Evolutionary conservation across 53 echinoderm and acorn worm species (phyloP).

Genomic region (Paelopatides confundens): DNA sequence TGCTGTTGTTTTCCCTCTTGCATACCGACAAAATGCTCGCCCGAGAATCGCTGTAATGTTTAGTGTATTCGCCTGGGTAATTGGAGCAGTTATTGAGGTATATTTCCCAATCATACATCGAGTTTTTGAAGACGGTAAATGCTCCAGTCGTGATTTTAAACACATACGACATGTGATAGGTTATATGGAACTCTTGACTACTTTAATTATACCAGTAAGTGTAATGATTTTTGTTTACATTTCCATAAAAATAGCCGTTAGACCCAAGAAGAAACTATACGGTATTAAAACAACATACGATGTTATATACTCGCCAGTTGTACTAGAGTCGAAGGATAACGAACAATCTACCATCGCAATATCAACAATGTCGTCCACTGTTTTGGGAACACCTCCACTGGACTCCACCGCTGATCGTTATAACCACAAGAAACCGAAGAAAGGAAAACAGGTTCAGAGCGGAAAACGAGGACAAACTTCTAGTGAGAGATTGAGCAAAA

Average conservation of each 20-base stretch:
- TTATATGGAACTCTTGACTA: background rate
- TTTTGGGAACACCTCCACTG: background rate
- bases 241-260: slow-evolving; percentile 1
- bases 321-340: background rate
- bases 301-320: too few species aligned
- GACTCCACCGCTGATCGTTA: background rate
- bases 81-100: background rate
- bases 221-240: slow-evolving; percentile 26
- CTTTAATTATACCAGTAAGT: background rate
- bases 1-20: background rate
- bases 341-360: background rate
- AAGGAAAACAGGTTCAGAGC: background rate
- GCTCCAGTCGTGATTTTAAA: background rate
- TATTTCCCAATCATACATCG: background rate
- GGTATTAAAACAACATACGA: background rate
- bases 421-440: background rate
- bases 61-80: background rate
- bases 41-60: background rate
- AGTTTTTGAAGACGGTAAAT: background rate
- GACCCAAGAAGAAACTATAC: background rate
- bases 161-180: background rate
- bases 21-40: background rate
- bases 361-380: background rate
- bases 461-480: background rate
- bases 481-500: background rate